phyloP scores from a whole-genome alignment of 2,888 invertebrate species.

The Crossocerus cetratus region DNA sequence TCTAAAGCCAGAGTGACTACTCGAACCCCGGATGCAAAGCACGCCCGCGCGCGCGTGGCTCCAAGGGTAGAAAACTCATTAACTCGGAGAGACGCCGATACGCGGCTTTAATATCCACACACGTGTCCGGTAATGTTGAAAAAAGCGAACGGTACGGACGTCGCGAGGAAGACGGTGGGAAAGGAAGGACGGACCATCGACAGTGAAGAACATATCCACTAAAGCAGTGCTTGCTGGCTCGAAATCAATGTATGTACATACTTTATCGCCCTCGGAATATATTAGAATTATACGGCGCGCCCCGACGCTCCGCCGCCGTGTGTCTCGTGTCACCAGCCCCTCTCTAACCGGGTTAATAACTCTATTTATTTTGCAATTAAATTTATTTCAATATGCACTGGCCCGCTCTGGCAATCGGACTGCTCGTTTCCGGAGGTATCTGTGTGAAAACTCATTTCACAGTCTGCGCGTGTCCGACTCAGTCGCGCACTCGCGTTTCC shows the following conservation, averaged over 20 bases:
- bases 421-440: constrained; percentile 23
- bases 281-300: neutral
- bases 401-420: constrained; percentile 19
- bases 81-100: constrained; percentile 23
- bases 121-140: constrained; percentile 9
- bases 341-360: constrained; percentile 21
- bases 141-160: neutral
- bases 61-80: constrained; percentile 31
- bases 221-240: no score
- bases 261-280: constrained; percentile 3
- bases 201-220: neutral
- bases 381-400: constrained; percentile 28
- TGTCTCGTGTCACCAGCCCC: neutral
- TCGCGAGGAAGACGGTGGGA: neutral
- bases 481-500: neutral
- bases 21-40: constrained; percentile 18
- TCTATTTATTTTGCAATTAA: constrained; percentile 24
- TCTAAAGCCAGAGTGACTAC: neutral
- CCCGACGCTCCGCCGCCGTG: neutral
- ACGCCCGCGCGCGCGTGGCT: neutral
- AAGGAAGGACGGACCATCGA: neutral
- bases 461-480: neutral
- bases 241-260: constrained; percentile 2
- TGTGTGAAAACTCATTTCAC: constrained; percentile 36
- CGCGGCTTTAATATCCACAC: constrained; percentile 42